Percentiles rank a stretch among this genome's conserved stretches.
These are phyloP conservation scores for Acyrthosiphon pisum DNA, from an alignment of 1,140 invertebrate species.

Conservation along the genomic window DNA sequence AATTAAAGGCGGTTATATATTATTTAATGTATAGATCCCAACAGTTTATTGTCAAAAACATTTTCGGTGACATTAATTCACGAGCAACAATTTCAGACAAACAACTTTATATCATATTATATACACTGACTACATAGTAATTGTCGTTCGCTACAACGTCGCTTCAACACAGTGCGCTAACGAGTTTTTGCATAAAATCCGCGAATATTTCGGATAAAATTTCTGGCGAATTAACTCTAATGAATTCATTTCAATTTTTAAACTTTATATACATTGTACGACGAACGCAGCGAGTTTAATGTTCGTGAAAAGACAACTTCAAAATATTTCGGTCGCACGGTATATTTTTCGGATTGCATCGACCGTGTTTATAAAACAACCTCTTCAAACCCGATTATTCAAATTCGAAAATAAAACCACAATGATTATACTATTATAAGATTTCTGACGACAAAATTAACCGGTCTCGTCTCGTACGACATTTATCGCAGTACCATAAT, in stretches of 20 bases:
- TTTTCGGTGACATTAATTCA: not conserved
- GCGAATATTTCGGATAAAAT: not conserved
- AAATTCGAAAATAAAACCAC: not conserved
- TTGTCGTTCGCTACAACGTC: not conserved
- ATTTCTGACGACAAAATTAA: not conserved
- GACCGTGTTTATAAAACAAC: not conserved
- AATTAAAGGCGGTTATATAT: not conserved
- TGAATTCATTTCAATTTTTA: not conserved
- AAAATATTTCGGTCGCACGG: not conserved
- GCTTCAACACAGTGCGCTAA: not conserved
- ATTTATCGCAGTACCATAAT: not conserved
- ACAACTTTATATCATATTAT: not conserved
- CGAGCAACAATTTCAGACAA: not conserved
- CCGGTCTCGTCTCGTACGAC: not conserved
- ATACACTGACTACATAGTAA: not conserved
- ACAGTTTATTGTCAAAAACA: not conserved
- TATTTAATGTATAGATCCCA: not conserved
- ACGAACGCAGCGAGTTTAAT: not conserved
- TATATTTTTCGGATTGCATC: not conserved
- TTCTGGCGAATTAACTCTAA: conserved; percentile 1
- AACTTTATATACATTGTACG: not conserved
- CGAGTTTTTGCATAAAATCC: not conserved
- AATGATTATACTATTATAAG: not conserved
- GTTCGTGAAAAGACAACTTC: not conserved
- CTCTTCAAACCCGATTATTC: not conserved